phyloP scores from a whole-genome alignment of 1,140 invertebrate genomes.

The Macrobrachium rosenbergii region DNA sequence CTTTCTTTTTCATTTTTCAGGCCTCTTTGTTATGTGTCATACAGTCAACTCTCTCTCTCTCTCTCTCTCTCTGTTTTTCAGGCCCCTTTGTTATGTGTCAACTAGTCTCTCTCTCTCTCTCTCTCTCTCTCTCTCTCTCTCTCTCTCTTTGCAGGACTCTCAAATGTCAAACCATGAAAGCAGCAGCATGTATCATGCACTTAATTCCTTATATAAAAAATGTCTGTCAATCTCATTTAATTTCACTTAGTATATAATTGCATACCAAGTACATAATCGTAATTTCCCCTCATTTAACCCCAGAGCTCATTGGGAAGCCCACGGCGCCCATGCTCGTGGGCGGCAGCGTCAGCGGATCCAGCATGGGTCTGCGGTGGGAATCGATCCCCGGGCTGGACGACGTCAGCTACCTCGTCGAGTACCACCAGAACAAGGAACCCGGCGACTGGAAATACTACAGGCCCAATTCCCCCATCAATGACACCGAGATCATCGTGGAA shows the following conservation, averaged over 20 bases:
- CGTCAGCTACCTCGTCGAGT: conserved; percentile 82
- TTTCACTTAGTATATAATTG: background rate
- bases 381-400: conserved; percentile 73
- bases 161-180: too few species aligned
- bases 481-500: conserved; percentile 80
- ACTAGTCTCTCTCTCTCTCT: too few species aligned
- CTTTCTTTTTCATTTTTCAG: conserved; percentile 6
- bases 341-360: conserved; percentile 80
- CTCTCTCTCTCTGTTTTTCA: background rate
- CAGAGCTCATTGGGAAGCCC: conserved; percentile 79
- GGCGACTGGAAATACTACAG: conserved; percentile 83
- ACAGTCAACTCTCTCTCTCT: background rate
- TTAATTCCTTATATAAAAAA: background rate
- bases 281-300: background rate
- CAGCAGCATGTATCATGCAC: too few species aligned
- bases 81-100: background rate
- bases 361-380: conserved; percentile 86
- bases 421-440: conserved; percentile 79
- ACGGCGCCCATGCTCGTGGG: conserved; percentile 82
- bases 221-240: too few species aligned
- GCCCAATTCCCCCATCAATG: conserved; percentile 76
- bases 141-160: too few species aligned
- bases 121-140: too few species aligned
- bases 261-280: background rate
- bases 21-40: background rate